phyloP scores from a whole-genome alignment of 2,113 vertebrate species.

The Gulo gulo region DNA sequence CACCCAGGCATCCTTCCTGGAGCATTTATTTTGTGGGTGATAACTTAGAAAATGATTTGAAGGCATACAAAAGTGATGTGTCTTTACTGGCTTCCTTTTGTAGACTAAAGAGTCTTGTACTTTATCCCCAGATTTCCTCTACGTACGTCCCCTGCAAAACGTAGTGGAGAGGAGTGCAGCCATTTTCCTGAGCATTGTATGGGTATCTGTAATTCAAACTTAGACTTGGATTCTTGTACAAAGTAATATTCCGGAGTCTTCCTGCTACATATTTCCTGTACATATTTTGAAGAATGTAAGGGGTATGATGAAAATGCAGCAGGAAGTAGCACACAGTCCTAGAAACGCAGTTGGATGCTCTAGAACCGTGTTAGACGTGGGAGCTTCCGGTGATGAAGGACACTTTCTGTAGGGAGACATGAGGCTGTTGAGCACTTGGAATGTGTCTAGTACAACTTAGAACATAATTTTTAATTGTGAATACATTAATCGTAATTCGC shows the following conservation, averaged over 20 bases:
- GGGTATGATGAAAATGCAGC: not conserved
- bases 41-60: not conserved
- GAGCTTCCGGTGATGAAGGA: not conserved
- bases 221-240: not conserved
- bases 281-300: not conserved
- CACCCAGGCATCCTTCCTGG: not conserved
- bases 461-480: not conserved
- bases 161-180: not conserved
- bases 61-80: not conserved
- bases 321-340: not conserved
- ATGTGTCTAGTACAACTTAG: not conserved
- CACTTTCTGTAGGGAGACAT: not conserved
- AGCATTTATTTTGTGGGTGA: not conserved
- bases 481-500: not conserved
- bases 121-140: not conserved
- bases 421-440: not conserved
- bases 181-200: not conserved
- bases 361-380: not conserved
- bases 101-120: not conserved
- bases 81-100: not conserved
- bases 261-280: not conserved
- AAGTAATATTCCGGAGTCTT: not conserved
- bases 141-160: not conserved
- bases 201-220: not conserved
- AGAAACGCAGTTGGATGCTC: not conserved